These are phyloP conservation scores for Eristalis pertinax DNA, from an alignment of 2,888 invertebrate genomes.

Conservation along the genomic window DNA sequence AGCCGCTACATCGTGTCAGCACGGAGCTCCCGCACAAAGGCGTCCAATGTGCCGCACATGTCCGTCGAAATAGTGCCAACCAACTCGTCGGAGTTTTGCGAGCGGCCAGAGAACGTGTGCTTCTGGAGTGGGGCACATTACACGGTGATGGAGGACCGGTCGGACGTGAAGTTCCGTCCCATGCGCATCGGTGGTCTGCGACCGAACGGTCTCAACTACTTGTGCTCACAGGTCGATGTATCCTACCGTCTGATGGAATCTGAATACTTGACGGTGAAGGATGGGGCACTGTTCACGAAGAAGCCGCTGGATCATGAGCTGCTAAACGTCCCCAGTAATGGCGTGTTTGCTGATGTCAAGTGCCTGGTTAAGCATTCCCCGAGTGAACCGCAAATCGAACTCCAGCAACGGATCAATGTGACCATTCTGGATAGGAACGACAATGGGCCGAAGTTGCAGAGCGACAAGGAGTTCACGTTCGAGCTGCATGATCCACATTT, in stretches of 20 bases:
- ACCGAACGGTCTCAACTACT: conserved; percentile 80
- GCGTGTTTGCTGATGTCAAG: conserved; percentile 76
- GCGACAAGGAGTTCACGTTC: conserved; percentile 79
- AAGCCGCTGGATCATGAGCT: conserved; percentile 82
- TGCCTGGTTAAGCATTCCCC: conserved; percentile 78
- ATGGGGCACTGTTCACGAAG: conserved; percentile 81
- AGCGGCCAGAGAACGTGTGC: conserved; percentile 78
- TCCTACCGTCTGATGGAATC: conserved; percentile 81
- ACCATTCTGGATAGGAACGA: conserved; percentile 94
- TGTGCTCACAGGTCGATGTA: conserved; percentile 82
- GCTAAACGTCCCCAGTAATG: conserved; percentile 76
- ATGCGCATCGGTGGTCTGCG: conserved; percentile 81
- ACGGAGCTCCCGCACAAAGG: conserved; percentile 46
- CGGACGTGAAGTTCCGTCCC: conserved; percentile 73
- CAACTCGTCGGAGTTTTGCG: conserved; percentile 76
- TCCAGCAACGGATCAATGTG: conserved; percentile 79
- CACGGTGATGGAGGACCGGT: conserved; percentile 76
- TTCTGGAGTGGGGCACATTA: conserved; percentile 79
- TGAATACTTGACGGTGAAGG: conserved; percentile 80
- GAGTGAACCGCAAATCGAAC: conserved; percentile 63
- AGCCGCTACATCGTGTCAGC: conserved; percentile 78
- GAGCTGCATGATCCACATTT: conserved; percentile 79
- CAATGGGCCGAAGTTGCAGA: conserved; percentile 90
- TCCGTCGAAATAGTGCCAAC: conserved; percentile 77
- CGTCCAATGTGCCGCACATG: conserved; percentile 76